Evolutionary conservation across 2,797 vertebrate genomes (phyloP), one percentile per base, ranked within the genome.

Genomic region (Myotis vivesi): DNA sequence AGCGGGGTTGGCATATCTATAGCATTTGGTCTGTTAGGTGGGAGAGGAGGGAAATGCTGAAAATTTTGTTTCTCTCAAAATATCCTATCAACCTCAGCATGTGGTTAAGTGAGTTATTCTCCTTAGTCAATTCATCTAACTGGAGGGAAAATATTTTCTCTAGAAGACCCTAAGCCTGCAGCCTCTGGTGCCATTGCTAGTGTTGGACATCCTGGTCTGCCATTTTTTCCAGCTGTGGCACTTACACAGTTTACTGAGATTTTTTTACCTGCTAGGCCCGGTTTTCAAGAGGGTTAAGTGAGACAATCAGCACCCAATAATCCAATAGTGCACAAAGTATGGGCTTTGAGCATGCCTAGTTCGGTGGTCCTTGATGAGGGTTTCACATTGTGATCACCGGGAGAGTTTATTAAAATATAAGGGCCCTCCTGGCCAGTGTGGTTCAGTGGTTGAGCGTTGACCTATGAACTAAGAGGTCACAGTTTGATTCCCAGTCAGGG

Each of bases 41-140:
- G n/a, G 33, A 80, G 51, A 69, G 36, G 33, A 77, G 53, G 38
- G 66, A 87, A 87, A 57, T 19, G 25, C 11, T 16, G 30, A 57
- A 92, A 86, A 69, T 25, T 49, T 23, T 49, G 73, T 79, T 46
- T 69, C 17, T 53, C 44, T 92, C 80, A 62, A 86, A 92, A 89
- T 72, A 82, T 17, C 76, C 80, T 44, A 59, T 38, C n/a, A 44
- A n/a, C 69, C 20, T 87, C 62, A 92, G 79, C 72, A 84, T 69
- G 36, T 82, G 76, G 62, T 41, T 46, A 57, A 53, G 36, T 75
- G 73, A 79, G 30, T 53, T 85, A 20, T 38, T 85, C 49, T 46
- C 53, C 25, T 25, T 15, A 28, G 11, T 53, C 17, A 53, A 79
- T 87, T 79, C 51, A n/a, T 71, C n/a, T 90, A 38, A 22, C 19